Base-by-base conservation (phyloP, 1,140 invertebrate genomes). In the Lamellibrachia luymesi region DNA sequence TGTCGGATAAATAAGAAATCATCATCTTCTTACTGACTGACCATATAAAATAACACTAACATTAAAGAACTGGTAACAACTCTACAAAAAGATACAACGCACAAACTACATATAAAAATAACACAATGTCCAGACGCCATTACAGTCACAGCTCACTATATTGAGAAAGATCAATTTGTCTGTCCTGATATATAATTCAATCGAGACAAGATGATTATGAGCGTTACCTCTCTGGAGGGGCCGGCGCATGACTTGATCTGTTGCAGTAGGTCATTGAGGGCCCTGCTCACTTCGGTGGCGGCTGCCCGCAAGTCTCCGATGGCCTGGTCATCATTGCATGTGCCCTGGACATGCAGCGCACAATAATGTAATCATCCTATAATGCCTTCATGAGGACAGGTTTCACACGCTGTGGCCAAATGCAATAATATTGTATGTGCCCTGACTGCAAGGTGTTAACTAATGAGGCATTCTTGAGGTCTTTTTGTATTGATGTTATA, bases 201-300 rank as follows among this genome's bases (percentile, higher is more conserved):
- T 80, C 17, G 64, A 4, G 17, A 80, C 25, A 91, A 49, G 51
- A 92, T 49, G 51, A 49, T 49, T 56, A 50, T 38, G 51, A 92
- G 10, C 80, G 49, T 38, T 52, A 51, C 64, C 27, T 92, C 90
- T 80, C 50, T 91, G 50, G 89, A 51, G 49, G 27, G 50, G 27
- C 92, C 91, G 80, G 94, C 96, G 92, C 95, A 96, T 93, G 95
- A 97, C 96, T 98, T 98, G 89, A 99, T 98, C 94, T 99, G 98
- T 95, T 98, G 98, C 93, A 99, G 96, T 93, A 99, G 97, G 94
- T 99, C 97, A 95, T 98, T 98, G 13, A 99, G 96, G 8, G 98
- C 98, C 92, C 98, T 97, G 4, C 98, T 98, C 1, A 99, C 99
- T 94, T 99, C 98, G 1, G 97, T 97, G 0, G 99, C 99, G 0